Base-by-base conservation (phyloP, 2,888 invertebrate species). In the Tetheella fluctuosa region DNA sequence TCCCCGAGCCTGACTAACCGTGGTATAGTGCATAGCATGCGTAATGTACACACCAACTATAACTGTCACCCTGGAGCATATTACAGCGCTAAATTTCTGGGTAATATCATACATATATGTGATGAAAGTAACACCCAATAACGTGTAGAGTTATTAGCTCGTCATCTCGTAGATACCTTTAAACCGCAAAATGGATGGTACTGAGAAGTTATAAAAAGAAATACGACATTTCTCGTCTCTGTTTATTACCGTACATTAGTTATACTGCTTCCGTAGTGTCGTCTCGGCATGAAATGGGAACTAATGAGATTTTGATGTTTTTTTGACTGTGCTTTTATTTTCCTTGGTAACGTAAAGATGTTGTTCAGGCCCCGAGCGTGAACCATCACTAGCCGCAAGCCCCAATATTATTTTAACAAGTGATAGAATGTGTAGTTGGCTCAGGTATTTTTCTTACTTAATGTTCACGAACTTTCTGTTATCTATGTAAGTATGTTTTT, bases 231-330 rank as follows among this genome's bases (percentile, higher is more conserved):
- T 81, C 84, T 86, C 88, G 83, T 86, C 90, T 88, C 83, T 89
- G 91, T 92, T 92, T 93, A 93, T 91, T 92, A 84, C 91, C 79
- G 89, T 89, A 91, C 93, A 93, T 93, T 93, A 92, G 92, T 92
- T 93, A 93, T 93, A 93, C 90, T 84, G 91, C 88, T 89, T 92
- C 92, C 93, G 90, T 90, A 91, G 90, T 91, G 92, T 91, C 93
- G 90, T 88, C 88, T 85, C 88, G 90, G 88, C 88, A 89, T 90
- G 91, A 89, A 93, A 92, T 89, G 91, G 87, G 89, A 92, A 93
- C 93, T 93, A 93, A 93, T 93, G 93, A 93, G 92, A 89, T 92
- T 93, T 92, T 93, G 93, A 93, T 93, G 93, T 92, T 93, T 92
- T 92, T 93, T 93, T 93, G 92, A 93, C 93, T 91, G 90, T 88